Percentiles rank a stretch among this genome's conserved stretches.
phyloP scores from a whole-genome alignment of 2,888 invertebrate species.

The Poecilobothrus nobilitatus region DNA sequence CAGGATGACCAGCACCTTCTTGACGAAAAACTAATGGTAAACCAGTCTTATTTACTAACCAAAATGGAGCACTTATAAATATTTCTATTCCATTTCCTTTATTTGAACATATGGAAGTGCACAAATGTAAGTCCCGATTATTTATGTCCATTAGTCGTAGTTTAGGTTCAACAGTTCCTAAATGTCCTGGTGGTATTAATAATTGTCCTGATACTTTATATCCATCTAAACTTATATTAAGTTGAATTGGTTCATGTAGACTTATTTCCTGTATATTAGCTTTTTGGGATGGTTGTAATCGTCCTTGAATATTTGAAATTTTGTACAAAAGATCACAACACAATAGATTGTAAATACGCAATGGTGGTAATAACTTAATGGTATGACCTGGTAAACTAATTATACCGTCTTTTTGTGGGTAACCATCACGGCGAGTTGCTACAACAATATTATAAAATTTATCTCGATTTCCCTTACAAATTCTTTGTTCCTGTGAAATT shows the following conservation, averaged over 20 bases:
- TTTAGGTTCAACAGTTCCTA: conserved; percentile 53
- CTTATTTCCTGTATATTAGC: conserved; percentile 50
- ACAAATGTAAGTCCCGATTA: conserved; percentile 65
- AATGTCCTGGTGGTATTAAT: conserved; percentile 44
- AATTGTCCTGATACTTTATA: conserved; percentile 66
- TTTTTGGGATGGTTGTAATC: conserved; percentile 45
- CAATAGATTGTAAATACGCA: conserved; percentile 78
- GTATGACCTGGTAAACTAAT: conserved; percentile 68
- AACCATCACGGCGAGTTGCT: conserved; percentile 63
- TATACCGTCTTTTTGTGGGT: conserved; percentile 53
- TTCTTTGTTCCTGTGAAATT: conserved; percentile 29
- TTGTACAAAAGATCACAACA: conserved; percentile 70
- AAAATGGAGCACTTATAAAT: conserved; percentile 75
- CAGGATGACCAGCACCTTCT: conserved; percentile 66
- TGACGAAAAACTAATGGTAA: conserved; percentile 92
- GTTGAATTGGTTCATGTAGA: conserved; percentile 52
- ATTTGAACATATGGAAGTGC: conserved; percentile 54
- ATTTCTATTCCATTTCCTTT: conserved; percentile 58
- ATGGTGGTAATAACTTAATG: conserved; percentile 73
- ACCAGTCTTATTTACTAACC: conserved; percentile 94
- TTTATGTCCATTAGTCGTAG: conserved; percentile 67
- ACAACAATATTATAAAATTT: conserved; percentile 35
- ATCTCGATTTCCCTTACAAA: conserved; percentile 34
- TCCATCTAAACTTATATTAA: conserved; percentile 73
- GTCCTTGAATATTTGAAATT: conserved; percentile 39